These are phyloP conservation scores for Pseudeuparius sepicola DNA, from an alignment of 2,888 invertebrate genomes.

Conservation along the genomic window DNA sequence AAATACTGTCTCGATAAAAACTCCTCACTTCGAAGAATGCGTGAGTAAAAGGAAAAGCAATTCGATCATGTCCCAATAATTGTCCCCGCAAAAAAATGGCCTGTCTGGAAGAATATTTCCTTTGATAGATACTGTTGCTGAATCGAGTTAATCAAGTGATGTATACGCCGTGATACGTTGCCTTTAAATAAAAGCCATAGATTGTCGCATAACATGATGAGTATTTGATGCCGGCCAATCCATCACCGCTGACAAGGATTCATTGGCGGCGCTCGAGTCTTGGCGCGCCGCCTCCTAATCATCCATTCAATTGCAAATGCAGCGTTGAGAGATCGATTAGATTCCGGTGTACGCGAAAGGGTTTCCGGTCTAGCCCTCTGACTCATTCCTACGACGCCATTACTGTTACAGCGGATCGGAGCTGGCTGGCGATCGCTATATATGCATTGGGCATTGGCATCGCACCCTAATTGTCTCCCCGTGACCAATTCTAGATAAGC, in stretches of 20 bases:
- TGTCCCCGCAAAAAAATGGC: too few species aligned
- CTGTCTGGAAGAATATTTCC: too few species aligned
- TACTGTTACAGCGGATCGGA: too few species aligned
- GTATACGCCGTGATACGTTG: conserved; percentile 21
- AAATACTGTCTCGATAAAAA: too few species aligned
- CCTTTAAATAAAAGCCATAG: conserved; percentile 29
- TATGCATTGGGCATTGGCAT: too few species aligned
- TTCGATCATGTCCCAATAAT: too few species aligned
- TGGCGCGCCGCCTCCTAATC: conserved; percentile 34
- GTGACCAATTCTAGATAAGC: too few species aligned
- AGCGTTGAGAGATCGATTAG: conserved; percentile 37
- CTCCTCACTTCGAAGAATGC: too few species aligned
- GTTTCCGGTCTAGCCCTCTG: conserved; percentile 31
- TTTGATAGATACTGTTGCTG: conserved; percentile 16
- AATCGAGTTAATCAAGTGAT: conserved; percentile 23
- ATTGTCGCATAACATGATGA: conserved; percentile 33
- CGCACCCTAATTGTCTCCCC: too few species aligned
- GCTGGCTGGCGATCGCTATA: too few species aligned
- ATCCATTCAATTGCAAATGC: conserved; percentile 40
- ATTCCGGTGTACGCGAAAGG: conserved; percentile 34
- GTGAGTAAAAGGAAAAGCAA: too few species aligned
- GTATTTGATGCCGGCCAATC: conserved; percentile 37
- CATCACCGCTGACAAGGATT: conserved; percentile 39
- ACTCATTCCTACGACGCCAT: conserved; percentile 30
- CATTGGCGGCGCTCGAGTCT: conserved; percentile 31